These are phyloP conservation scores for Melinopterus prodromus DNA, from an alignment of 2,888 invertebrate species.

Conservation along the genomic window DNA sequence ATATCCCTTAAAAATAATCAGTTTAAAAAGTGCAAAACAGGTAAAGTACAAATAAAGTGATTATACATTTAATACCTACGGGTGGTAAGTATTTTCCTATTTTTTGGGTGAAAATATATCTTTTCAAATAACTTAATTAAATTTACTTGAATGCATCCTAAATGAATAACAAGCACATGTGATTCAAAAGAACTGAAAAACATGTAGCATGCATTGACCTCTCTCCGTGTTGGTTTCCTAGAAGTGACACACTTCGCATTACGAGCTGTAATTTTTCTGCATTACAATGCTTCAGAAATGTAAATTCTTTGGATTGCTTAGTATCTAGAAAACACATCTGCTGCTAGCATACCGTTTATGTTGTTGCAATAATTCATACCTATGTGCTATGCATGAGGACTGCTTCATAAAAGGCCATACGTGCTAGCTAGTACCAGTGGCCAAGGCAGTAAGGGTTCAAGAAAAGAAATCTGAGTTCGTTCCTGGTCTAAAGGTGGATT, in stretches of 20 bases:
- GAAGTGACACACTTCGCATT: neutral
- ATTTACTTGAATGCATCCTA: neutral
- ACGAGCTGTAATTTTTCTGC: conserved; percentile 4
- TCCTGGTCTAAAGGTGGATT: no score
- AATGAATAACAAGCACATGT: neutral
- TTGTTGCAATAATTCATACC: neutral
- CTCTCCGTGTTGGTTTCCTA: neutral
- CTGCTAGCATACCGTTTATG: neutral
- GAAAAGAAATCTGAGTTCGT: neutral
- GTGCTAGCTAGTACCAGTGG: neutral
- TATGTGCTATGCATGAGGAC: neutral
- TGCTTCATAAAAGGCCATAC: neutral
- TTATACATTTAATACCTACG: no score
- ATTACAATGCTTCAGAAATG: neutral
- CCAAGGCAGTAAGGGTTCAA: neutral
- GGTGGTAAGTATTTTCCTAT: no score
- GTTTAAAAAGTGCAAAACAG: no score
- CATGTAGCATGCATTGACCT: neutral
- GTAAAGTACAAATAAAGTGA: no score
- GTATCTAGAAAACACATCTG: neutral
- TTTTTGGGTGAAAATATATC: no score
- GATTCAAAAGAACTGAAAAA: neutral
- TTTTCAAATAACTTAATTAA: no score
- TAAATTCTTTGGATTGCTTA: neutral
- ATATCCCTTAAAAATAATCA: no score